phyloP scores from a whole-genome alignment of 2,113 vertebrate species.

The Anguilla rostrata region DNA sequence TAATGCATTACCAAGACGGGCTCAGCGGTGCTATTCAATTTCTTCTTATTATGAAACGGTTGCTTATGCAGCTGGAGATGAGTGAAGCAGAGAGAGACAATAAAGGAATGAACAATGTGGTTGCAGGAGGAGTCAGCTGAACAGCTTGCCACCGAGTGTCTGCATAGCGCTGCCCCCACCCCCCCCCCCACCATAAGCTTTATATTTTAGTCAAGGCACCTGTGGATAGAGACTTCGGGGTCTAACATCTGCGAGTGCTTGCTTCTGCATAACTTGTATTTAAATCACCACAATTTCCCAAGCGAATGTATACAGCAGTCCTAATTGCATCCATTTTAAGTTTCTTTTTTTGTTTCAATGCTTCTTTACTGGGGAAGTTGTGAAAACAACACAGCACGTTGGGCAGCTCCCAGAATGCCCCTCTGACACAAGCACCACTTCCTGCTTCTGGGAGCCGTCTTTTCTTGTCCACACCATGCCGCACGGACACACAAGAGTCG shows the following conservation, averaged over 20 bases:
- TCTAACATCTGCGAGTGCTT: background rate
- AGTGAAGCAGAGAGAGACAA: background rate
- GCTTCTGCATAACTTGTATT: background rate
- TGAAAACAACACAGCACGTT: background rate
- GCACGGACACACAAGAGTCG: background rate
- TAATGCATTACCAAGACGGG: background rate
- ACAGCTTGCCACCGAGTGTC: no score
- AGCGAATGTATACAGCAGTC: background rate
- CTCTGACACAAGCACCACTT: background rate
- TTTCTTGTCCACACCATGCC: background rate
- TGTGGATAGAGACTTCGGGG: background rate
- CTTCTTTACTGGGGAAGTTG: background rate
- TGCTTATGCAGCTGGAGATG: background rate
- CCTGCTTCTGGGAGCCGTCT: no score
- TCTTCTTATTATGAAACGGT: background rate
- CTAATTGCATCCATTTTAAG: background rate
- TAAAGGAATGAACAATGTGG: background rate
- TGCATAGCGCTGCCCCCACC: no score
- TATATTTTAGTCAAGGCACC: background rate
- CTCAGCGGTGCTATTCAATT: background rate
- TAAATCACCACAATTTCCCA: background rate
- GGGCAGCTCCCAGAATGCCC: background rate
- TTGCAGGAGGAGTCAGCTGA: background rate
- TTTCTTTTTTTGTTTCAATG: no score
- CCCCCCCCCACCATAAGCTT: background rate